Evolutionary conservation across 2,888 invertebrate species (phyloP).

Genomic region (Drosophila melanosoma): DNA sequence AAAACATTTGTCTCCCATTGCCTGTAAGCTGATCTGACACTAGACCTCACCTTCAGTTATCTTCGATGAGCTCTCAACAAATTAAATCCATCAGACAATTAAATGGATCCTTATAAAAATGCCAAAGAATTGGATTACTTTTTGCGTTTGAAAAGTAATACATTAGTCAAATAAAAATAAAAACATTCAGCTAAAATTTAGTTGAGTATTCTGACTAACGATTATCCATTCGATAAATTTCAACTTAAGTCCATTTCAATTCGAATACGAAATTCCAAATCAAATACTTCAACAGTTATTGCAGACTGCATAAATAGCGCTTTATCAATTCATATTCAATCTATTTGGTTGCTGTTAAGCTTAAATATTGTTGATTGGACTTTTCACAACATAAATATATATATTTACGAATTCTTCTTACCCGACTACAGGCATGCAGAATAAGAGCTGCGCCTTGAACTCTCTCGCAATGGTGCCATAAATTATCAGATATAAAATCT

Average conservation of each 20-base stretch:
- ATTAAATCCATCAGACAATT: background rate
- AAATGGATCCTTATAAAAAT: too few relatives aligned
- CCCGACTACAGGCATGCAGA: background rate
- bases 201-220: background rate
- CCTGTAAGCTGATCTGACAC: background rate
- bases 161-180: background rate
- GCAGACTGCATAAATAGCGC: background rate
- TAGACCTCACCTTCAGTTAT: background rate
- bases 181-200: background rate
- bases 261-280: background rate
- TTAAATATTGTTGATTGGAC: constrained; percentile 45
- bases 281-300: background rate
- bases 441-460: constrained; percentile 19
- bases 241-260: background rate
- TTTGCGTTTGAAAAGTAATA: background rate
- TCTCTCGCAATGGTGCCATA: constrained; percentile 23
- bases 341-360: background rate
- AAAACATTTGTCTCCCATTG: constrained; percentile 20
- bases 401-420: background rate
- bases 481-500: constrained; percentile 16
- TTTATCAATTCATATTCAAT: background rate
- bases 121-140: background rate
- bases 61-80: background rate
- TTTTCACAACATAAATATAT: constrained; percentile 10
- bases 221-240: background rate